phyloP scores from a whole-genome alignment of 1,140 invertebrate species.

The Ridgeia piscesae region DNA sequence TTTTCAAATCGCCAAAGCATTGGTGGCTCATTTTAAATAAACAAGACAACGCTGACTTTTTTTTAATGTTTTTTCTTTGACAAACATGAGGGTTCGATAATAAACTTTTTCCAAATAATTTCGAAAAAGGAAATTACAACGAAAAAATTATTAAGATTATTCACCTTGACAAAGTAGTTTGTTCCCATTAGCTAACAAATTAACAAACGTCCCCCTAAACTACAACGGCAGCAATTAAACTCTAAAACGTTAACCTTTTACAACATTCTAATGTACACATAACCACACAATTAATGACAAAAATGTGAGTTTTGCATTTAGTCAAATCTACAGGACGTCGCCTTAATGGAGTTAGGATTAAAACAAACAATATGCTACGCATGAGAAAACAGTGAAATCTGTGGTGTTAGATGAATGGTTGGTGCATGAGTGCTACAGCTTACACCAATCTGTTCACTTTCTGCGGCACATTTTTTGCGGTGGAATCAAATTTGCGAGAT shows the following conservation, averaged over 20 bases:
- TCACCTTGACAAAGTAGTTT: background rate
- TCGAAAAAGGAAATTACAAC: background rate
- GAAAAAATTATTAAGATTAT: background rate
- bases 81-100: background rate
- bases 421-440: background rate
- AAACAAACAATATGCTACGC: background rate
- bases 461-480: background rate
- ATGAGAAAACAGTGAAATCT: background rate
- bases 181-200: background rate
- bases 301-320: background rate
- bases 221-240: background rate
- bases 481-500: background rate
- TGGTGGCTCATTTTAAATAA: background rate
- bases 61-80: background rate
- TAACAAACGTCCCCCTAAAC: background rate
- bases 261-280: background rate
- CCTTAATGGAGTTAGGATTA: background rate
- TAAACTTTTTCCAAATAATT: background rate
- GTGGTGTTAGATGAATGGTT: background rate
- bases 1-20: background rate
- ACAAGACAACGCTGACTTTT: background rate
- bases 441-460: background rate
- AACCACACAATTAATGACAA: background rate
- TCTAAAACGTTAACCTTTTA: background rate
- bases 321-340: background rate